Evolutionary conservation across 2,113 vertebrate genomes (phyloP).

Genomic region (Amblyopsis rosae): DNA sequence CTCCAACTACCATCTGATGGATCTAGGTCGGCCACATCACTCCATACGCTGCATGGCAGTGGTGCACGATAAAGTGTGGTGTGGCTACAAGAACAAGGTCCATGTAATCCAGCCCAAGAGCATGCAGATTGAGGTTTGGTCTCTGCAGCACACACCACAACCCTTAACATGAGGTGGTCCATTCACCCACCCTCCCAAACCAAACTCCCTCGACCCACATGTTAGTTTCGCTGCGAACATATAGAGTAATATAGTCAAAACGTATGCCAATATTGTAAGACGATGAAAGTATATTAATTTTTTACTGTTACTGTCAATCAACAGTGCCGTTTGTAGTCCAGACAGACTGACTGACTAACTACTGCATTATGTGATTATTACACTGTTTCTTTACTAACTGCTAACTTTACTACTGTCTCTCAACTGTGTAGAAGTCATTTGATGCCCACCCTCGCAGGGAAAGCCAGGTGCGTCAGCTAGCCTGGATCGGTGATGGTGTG

Average conservation of each 20-base stretch:
- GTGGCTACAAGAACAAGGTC: slow-evolving; percentile 98
- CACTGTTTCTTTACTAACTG: neutral
- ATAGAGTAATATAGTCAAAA: no score
- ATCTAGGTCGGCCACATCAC: slow-evolving; percentile 95
- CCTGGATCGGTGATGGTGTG: slow-evolving; percentile 95
- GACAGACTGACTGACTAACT: no score
- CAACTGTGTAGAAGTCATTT: slow-evolving; percentile 85
- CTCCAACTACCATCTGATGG: slow-evolving; percentile 97
- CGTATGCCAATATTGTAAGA: no score
- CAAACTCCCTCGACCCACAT: no score
- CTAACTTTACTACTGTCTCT: neutral
- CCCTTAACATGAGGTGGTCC: no score
- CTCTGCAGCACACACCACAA: neutral
- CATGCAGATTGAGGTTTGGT: slow-evolving; percentile 93
- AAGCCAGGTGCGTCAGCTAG: slow-evolving; percentile 96
- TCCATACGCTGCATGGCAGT: slow-evolving; percentile 99
- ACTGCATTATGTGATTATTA: neutral
- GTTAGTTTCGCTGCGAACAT: no score
- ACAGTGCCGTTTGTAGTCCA: no score
- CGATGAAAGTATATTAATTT: no score
- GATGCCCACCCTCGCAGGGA: slow-evolving; percentile 95
- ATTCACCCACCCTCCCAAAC: no score
- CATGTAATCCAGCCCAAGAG: slow-evolving; percentile 98
- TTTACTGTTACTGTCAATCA: no score
- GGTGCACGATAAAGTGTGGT: slow-evolving; percentile 96